These are phyloP conservation scores for Caradrina kadenii DNA, from an alignment of 2,888 invertebrate species.

Conservation along the genomic window DNA sequence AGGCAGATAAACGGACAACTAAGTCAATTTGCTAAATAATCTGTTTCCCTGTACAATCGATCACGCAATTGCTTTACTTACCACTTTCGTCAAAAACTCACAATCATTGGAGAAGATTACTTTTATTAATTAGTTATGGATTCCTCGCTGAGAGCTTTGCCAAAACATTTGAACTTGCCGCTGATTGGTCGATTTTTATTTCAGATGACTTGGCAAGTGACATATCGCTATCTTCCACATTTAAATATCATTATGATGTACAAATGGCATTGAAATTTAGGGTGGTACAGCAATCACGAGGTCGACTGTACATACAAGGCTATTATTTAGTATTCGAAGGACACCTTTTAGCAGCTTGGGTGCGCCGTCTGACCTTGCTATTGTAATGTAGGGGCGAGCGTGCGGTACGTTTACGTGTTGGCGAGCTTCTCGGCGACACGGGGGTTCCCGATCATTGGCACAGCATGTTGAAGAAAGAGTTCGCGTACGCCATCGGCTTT, in stretches of 20 bases:
- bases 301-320: background rate
- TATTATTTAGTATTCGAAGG: background rate
- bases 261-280: background rate
- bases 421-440: constrained; percentile 18
- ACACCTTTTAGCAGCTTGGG: background rate
- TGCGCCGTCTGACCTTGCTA: constrained; percentile 24
- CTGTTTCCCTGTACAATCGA: background rate
- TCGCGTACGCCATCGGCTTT: constrained; percentile 99
- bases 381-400: constrained; percentile 44
- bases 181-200: too few relatives aligned
- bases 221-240: too few relatives aligned
- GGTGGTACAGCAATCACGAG: background rate
- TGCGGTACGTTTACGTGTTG: constrained; percentile 46
- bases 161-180: too few relatives aligned
- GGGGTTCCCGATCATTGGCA: constrained; percentile 88
- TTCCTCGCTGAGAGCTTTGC: too few relatives aligned
- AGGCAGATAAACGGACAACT: background rate
- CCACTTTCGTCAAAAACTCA: too few relatives aligned
- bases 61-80: background rate
- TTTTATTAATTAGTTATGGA: too few relatives aligned
- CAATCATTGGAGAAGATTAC: background rate
- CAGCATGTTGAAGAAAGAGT: constrained; percentile 94
- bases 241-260: too few relatives aligned
- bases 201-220: too few relatives aligned
- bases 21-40: background rate